Conservation (phyloP, 2,797 vertebrate genomes). For the Cottoperca gobio region DNA sequence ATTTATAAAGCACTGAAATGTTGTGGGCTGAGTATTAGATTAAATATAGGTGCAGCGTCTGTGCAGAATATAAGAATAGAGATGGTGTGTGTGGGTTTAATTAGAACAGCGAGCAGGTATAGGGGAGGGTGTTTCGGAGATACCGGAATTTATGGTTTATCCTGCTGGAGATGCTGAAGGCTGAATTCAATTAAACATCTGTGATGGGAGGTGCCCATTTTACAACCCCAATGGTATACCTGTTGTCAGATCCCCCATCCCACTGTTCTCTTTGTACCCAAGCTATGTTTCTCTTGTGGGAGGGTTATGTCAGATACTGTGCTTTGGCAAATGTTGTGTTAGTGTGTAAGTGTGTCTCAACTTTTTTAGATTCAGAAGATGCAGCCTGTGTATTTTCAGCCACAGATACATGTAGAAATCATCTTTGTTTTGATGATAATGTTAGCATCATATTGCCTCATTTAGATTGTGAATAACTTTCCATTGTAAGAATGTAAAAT, state of each 20-base stretch:
- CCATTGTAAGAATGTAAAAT: not conserved
- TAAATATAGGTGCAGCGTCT: slow-evolving; percentile 39
- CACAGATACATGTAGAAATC: not conserved
- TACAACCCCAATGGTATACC: slow-evolving; percentile 46
- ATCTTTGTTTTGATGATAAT: not conserved
- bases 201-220: slow-evolving; percentile 53
- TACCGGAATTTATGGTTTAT: slow-evolving; percentile 47
- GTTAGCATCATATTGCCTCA: not conserved
- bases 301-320: slow-evolving; percentile 7
- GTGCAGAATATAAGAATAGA: slow-evolving; percentile 22
- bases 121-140: slow-evolving; percentile 25
- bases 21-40: slow-evolving; percentile 9
- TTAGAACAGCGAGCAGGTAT: slow-evolving; percentile 48
- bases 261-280: slow-evolving; percentile 14
- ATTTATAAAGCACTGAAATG: slow-evolving; percentile 16
- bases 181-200: slow-evolving; percentile 65
- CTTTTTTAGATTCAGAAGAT: not conserved
- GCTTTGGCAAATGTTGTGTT: not conserved
- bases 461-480: not conserved
- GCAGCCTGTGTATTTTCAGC: not conserved
- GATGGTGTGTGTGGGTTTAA: slow-evolving; percentile 41
- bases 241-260: slow-evolving; percentile 36
- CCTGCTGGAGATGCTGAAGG: slow-evolving; percentile 36
- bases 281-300: slow-evolving; percentile 7
- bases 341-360: not conserved